A percentile compares a stretch with the other conserved stretches of the same genome.
Evolutionary conservation across 2,113 vertebrate genomes (phyloP).

Genomic region (Natator depressus): DNA sequence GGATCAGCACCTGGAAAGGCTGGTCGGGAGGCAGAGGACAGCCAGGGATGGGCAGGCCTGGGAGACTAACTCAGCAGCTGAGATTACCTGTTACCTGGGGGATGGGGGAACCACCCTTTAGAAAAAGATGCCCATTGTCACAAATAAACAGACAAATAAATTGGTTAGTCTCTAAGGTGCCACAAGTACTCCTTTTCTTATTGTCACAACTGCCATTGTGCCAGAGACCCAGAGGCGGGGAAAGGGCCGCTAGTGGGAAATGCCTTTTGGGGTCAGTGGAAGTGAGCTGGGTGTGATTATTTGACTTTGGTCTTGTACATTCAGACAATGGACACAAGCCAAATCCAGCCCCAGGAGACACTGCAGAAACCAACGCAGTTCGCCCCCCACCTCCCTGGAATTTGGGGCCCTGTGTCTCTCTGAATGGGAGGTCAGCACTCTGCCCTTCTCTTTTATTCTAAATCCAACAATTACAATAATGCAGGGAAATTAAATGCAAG

Average conservation of each 20-base stretch:
- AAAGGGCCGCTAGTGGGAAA: not conserved
- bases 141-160: not conserved
- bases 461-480: too few species aligned
- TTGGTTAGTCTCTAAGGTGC: too few species aligned
- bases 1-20: not conserved
- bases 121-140: not conserved
- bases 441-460: too few species aligned
- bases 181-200: too few species aligned
- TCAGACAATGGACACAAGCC: not conserved
- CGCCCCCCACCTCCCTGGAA: too few species aligned
- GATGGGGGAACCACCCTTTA: not conserved
- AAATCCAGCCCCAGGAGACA: not conserved
- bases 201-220: not conserved
- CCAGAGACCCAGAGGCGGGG: too few species aligned
- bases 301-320: not conserved
- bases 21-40: not conserved
- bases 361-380: not conserved
- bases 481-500: not conserved
- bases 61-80: not conserved
- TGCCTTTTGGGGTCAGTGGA: not conserved
- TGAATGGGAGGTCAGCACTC: too few species aligned
- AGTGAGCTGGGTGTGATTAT: not conserved
- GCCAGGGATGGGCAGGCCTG: not conserved
- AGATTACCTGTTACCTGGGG: not conserved
- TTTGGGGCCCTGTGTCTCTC: too few species aligned